Evolutionary conservation across 1,140 invertebrate genomes (phyloP).

Genomic region (Drosophila malerkotliana): DNA sequence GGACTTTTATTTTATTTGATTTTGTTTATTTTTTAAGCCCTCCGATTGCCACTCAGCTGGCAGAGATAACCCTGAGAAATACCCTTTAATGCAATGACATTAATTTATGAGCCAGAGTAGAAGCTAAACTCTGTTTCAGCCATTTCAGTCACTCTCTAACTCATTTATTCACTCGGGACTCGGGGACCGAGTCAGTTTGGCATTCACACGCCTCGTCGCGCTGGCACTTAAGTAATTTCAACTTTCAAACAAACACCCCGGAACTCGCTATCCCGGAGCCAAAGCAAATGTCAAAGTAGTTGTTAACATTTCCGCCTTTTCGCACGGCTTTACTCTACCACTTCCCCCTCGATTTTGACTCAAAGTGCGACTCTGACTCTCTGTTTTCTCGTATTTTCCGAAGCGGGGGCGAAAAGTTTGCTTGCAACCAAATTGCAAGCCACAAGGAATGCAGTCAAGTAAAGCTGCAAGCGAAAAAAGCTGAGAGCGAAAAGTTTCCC

Average conservation of each 20-base stretch:
- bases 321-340: conserved; percentile 43
- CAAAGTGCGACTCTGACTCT: background rate
- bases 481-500: conserved; percentile 52
- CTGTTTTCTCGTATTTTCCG: conserved; percentile 7
- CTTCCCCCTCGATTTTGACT: background rate
- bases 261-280: conserved; percentile 18
- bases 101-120: conserved; percentile 61
- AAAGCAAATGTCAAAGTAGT: conserved; percentile 76
- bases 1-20: conserved; percentile 8
- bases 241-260: conserved; percentile 60
- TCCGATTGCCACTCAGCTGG: conserved; percentile 8
- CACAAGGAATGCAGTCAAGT: conserved; percentile 74
- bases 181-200: conserved; percentile 27
- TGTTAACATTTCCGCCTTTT: conserved; percentile 76
- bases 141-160: conserved; percentile 29
- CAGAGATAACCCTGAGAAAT: conserved; percentile 23
- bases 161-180: conserved; percentile 39
- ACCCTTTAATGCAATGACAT: conserved; percentile 69
- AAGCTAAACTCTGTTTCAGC: conserved; percentile 28
- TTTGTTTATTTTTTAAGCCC: conserved; percentile 6
- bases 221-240: conserved; percentile 75
- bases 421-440: conserved; percentile 65
- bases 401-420: conserved; percentile 52
- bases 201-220: conserved; percentile 69
- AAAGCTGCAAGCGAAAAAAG: conserved; percentile 50